Evolutionary conservation across 2,797 vertebrate species (phyloP), one percentile per base, ranked within the genome.

Genomic region (Lagorchestes hirsutus): DNA sequence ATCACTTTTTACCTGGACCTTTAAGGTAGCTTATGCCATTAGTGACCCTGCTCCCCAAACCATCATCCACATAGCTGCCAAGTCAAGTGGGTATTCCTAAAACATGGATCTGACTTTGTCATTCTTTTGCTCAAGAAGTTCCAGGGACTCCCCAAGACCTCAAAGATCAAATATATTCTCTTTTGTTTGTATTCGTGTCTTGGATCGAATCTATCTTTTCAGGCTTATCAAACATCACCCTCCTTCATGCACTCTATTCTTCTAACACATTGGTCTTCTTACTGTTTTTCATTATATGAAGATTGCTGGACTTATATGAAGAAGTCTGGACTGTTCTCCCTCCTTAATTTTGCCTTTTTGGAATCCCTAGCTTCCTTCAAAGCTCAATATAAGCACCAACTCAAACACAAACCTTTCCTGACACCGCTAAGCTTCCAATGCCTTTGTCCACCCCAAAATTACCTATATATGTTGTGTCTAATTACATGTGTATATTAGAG

Each of bases 331-430:
- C 52, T 52, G 13, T 13, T n/a, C 62, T 34, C 3, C 10, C 0
- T 24, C 91, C 93, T 52, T 40, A 22, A 52, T 82, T 28, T 8
- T 56, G 2, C 52, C 62, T 95, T 87, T 87, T 56, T 40, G 40
- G 52, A 52, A 52, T 52, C 52, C 52, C 52, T 52, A 52, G 52
- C 52, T 52, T 52, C 52, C 52, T 52, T 28, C 10, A 82, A 62
- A 62, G 11, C 87, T 40, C 40, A 91, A 18, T 31, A 31, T 58
- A 96, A 96, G 95, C 92, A 92, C 54, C n/a, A 93, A n/a, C 40
- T 92, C 29, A 28, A 59, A 10, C 29, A 93, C 54, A 67, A 54
- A 92, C 3, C 62, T 29, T 96, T 3, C 22, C 58, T 91, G 94
- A 93, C 58, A 91, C 40, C 34, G 9, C 11, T 59, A 1, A 40